Evolutionary conservation across 2,888 invertebrate genomes (phyloP).

Genomic region (Macrosoma leucophasiata): DNA sequence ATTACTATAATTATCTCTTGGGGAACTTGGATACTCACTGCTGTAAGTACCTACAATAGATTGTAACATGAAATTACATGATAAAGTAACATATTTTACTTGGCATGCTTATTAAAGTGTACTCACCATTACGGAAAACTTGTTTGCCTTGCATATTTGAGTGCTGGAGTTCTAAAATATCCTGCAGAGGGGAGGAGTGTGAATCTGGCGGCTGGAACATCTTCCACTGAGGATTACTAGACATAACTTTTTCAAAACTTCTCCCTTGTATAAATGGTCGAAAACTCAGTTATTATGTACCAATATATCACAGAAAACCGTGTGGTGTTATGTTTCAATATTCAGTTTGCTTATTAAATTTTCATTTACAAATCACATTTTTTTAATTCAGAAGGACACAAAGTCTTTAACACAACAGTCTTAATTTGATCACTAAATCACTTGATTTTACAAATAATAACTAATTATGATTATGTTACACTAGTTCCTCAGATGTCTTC

Average conservation of each 20-base stretch:
- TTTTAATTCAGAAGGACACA: slow-evolving; percentile 54
- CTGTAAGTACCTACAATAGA: slow-evolving; percentile 58
- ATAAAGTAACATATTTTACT: slow-evolving; percentile 3
- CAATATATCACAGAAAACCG: slow-evolving; percentile 70
- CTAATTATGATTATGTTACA: slow-evolving; percentile 65
- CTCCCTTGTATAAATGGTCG: slow-evolving; percentile 66
- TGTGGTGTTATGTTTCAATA: slow-evolving; percentile 50
- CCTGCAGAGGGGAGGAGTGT: slow-evolving; percentile 88
- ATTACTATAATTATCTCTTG: slow-evolving; percentile 58
- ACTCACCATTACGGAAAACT: slow-evolving; percentile 75
- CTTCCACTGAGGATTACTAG: slow-evolving; percentile 92
- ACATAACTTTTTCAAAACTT: slow-evolving; percentile 74
- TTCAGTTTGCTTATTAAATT: slow-evolving; percentile 43
- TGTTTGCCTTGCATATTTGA: slow-evolving; percentile 69
- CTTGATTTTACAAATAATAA: slow-evolving; percentile 56
- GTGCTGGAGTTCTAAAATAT: slow-evolving; percentile 85
- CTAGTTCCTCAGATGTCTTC: slow-evolving; percentile 90
- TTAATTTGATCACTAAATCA: slow-evolving; percentile 57
- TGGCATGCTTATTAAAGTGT: background rate
- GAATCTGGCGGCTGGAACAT: slow-evolving; percentile 93
- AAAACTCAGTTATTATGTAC: slow-evolving; percentile 56
- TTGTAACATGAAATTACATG: background rate
- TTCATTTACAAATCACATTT: slow-evolving; percentile 66
- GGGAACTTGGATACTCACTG: slow-evolving; percentile 71
- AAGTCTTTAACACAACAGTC: slow-evolving; percentile 47